Conservation (phyloP, 2,888 invertebrate genomes). For the Podabrus alpinus region DNA sequence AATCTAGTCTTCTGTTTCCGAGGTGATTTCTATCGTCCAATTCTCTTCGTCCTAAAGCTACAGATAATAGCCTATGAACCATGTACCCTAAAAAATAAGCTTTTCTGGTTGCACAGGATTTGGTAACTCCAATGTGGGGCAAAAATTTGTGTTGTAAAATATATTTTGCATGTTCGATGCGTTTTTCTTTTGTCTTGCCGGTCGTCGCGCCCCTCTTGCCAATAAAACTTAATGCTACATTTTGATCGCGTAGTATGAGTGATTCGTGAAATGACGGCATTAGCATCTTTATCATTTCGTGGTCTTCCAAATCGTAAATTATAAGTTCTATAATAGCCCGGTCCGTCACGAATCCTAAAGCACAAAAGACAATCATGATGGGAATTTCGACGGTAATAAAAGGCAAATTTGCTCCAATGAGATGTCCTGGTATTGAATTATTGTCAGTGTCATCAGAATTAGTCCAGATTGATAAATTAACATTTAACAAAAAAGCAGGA, state of each 20-base stretch:
- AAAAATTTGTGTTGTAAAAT: slow-evolving; percentile 99
- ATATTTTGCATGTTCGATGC: slow-evolving; percentile 99
- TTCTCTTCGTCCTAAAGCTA: slow-evolving; percentile 95
- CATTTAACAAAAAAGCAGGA: slow-evolving; percentile 96
- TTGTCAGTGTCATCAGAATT: too few species aligned
- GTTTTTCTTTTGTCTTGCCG: slow-evolving; percentile 97
- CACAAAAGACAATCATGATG: slow-evolving; percentile 99
- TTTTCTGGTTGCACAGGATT: slow-evolving; percentile 99
- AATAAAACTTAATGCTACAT: slow-evolving; percentile 97
- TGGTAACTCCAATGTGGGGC: slow-evolving; percentile 98
- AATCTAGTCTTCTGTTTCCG: slow-evolving; percentile 96
- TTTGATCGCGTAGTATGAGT: slow-evolving; percentile 99
- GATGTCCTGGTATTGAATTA: slow-evolving; percentile 97
- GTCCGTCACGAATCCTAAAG: slow-evolving; percentile 93
- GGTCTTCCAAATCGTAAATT: slow-evolving; percentile 99
- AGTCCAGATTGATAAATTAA: too few species aligned
- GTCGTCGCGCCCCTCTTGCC: slow-evolving; percentile 96
- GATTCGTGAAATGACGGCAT: slow-evolving; percentile 99
- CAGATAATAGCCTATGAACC: slow-evolving; percentile 95
- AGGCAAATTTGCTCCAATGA: slow-evolving; percentile 79
- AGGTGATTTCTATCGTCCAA: slow-evolving; percentile 99
- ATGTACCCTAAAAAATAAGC: slow-evolving; percentile 98
- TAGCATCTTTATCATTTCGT: slow-evolving; percentile 99
- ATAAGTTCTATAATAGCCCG: slow-evolving; percentile 99
- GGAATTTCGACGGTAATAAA: slow-evolving; percentile 99